phyloP scores from a whole-genome alignment of 2,888 invertebrate species.

The Pachliopta kotzebuea region DNA sequence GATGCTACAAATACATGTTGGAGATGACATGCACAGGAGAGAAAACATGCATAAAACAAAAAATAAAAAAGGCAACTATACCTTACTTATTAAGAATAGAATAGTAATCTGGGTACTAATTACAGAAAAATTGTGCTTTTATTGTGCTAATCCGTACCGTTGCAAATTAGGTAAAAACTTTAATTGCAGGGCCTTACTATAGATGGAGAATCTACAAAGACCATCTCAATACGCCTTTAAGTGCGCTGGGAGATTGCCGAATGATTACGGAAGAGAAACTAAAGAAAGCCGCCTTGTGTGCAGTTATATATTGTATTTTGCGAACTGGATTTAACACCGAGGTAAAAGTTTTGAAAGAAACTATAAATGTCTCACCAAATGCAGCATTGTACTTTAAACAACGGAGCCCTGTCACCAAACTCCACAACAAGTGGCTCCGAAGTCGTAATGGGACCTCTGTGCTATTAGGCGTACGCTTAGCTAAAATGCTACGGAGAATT shows the following conservation, averaged over 20 bases:
- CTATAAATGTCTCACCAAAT: too few species aligned
- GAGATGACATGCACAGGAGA: too few species aligned
- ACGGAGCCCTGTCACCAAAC: too few species aligned
- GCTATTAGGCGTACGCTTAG: too few species aligned
- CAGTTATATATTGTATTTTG: conserved; percentile 74
- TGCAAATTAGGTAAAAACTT: background rate
- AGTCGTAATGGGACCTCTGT: too few species aligned
- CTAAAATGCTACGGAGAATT: too few species aligned
- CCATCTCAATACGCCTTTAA: conserved; percentile 81
- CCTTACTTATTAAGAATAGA: background rate
- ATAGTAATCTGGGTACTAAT: background rate
- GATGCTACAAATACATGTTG: too few species aligned
- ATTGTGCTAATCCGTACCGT: background rate
- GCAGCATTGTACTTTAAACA: too few species aligned
- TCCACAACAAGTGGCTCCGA: too few species aligned
- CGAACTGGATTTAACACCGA: conserved; percentile 80
- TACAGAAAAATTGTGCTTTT: background rate
- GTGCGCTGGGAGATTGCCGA: conserved; percentile 77
- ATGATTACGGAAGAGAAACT: conserved; percentile 81
- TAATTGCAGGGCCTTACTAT: conserved; percentile 89
- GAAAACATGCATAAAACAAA: too few species aligned
- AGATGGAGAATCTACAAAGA: conserved; percentile 88
- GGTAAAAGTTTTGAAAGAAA: conserved; percentile 37
- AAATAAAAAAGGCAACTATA: too few species aligned
- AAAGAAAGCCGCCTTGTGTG: conserved; percentile 80